Base-by-base conservation (phyloP, 2,888 invertebrate genomes). In the Drosophila flavopinicola region DNA sequence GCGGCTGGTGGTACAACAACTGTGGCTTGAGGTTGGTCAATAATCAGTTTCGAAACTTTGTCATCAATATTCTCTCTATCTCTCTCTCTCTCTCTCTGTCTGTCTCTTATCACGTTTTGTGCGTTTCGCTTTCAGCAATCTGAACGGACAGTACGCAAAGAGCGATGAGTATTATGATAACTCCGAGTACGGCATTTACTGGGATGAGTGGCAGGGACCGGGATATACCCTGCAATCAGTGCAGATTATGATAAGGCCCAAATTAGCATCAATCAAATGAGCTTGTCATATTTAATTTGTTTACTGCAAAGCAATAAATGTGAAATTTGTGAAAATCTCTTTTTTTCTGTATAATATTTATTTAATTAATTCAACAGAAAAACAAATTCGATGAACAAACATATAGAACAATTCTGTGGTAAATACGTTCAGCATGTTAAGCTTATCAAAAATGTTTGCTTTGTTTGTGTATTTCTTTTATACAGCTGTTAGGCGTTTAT, bases 1-100 rank as follows among this genome's bases (percentile, higher is more conserved):
- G 95, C 0, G 95, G 93, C 1, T 95, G 95, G 95, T 95, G 95
- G 95, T 95, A 94, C 88, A 93, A 93, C 75, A 93, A 93, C 32
- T 95, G 95, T 73, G 94, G 94, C 71, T 93, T 93, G 70, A 93
- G 93, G 93, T 93, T 76, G 52, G 66, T 71, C 33, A 47, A 33
- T 11, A 30, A 23, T 13, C 7, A 15, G 17, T 11, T 17, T 17
- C n/a, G 2, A 20, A 23, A 23, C 30, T 0, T 11, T 17, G 15
- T 10, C 10, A 47, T 37, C 9, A 17, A 17, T n/a, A 9, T 37
- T 30, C n/a, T n/a, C n/a, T n/a, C n/a, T n/a, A n/a, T n/a, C n/a
- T n/a, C n/a, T n/a, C n/a, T n/a, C n/a, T n/a, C n/a, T n/a, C n/a
- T n/a, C n/a, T n/a, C n/a, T n/a, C n/a, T n/a, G n/a, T n/a, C 9